Percentiles rank a stretch among this genome's conserved stretches.
Evolutionary conservation across 2,113 vertebrate species (phyloP).

Genomic region (Cichladusa arquata): DNA sequence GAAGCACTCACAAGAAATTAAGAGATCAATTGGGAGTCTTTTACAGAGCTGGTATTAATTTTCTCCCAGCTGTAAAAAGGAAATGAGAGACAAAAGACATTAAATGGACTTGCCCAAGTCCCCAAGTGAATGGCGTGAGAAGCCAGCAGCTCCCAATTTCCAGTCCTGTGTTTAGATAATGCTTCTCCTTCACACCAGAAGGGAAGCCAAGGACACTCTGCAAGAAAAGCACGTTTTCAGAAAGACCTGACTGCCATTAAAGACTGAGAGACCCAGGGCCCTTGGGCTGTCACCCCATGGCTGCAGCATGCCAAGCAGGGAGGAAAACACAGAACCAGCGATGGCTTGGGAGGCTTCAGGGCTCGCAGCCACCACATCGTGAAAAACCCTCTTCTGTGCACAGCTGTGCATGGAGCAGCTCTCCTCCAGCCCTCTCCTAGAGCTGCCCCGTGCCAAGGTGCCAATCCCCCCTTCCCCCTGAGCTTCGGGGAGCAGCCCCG

Average conservation of each 20-base stretch:
- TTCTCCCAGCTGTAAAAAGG: constrained; percentile 37
- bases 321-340: not conserved
- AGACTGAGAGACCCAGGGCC: not conserved
- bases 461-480: not conserved
- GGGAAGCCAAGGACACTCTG: constrained; percentile 16
- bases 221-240: not conserved
- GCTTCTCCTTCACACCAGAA: constrained; percentile 17
- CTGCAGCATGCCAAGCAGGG: not conserved
- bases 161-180: not conserved
- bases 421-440: not conserved
- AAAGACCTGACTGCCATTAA: not conserved
- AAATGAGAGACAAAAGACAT: constrained; percentile 44
- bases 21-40: constrained; percentile 62
- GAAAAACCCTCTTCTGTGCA: not conserved
- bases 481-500: accelerated
- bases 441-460: accelerated
- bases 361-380: not conserved
- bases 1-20: constrained; percentile 60
- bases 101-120: constrained; percentile 50
- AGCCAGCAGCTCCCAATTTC: not conserved
- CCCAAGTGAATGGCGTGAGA: not conserved
- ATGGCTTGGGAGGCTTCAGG: not conserved
- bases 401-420: not conserved
- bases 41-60: constrained; percentile 54
- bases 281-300: not conserved